Evolutionary conservation across 92 coral and sea anemone genomes (phyloP).

Genomic region (Diadumene lineata): DNA sequence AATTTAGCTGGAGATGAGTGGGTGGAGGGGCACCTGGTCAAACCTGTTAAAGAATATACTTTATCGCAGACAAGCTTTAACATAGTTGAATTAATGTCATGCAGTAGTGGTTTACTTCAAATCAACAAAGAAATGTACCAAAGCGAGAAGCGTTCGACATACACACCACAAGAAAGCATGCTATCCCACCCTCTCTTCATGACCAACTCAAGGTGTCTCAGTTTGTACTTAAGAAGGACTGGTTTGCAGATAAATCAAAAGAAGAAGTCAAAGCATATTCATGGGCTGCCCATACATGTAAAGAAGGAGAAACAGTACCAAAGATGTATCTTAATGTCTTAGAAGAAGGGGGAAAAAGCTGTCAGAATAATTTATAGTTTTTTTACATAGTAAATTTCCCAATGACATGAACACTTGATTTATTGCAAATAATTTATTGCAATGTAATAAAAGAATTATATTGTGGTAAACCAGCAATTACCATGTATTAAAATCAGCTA

Average conservation of each 20-base stretch:
- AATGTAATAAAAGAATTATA: no score
- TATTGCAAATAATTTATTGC: no score
- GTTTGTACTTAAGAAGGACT: constrained; percentile 27
- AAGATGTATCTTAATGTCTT: constrained; percentile 22
- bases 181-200: constrained; percentile 18
- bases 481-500: no score
- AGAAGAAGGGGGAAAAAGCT: no score
- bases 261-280: constrained; percentile 19
- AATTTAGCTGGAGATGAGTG: constrained; percentile 44
- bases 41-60: constrained; percentile 40
- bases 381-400: no score
- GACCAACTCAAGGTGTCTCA: constrained; percentile 31
- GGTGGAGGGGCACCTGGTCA: constrained; percentile 34
- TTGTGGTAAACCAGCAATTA: no score
- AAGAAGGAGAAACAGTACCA: constrained; percentile 42
- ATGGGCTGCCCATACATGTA: constrained; percentile 39
- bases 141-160: constrained; percentile 35
- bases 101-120: constrained; percentile 10
- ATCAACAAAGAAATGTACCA: constrained; percentile 28
- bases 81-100: constrained; percentile 43
- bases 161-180: constrained; percentile 23
- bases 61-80: constrained; percentile 35
- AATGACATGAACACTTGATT: no score
- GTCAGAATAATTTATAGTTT: no score
- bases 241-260: constrained; percentile 21